A percentile compares a stretch with the other conserved stretches of the same genome.
phyloP scores from a whole-genome alignment of 2,113 vertebrate species.

The Oreochromis aureus region DNA sequence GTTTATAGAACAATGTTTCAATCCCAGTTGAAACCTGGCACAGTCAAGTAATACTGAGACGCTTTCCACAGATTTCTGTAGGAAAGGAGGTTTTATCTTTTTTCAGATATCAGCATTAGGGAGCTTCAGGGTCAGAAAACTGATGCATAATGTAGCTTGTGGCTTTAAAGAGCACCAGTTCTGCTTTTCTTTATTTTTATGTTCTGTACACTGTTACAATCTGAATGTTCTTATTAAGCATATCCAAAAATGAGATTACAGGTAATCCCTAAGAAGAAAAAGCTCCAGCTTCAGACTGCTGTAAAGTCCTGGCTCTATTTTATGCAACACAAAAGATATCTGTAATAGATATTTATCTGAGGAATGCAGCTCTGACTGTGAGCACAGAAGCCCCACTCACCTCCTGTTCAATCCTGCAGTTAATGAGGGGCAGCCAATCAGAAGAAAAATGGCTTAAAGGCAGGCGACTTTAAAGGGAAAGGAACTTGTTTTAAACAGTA shows the following conservation, averaged over 20 bases:
- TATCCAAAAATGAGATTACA: background rate
- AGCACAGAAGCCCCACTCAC: background rate
- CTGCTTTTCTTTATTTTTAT: background rate
- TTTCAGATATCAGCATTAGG: background rate
- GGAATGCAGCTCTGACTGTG: background rate
- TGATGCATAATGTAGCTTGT: accelerated
- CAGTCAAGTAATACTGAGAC: background rate
- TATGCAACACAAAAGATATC: background rate
- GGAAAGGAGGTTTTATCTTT: background rate
- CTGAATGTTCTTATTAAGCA: background rate
- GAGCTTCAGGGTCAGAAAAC: background rate
- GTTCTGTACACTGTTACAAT: background rate
- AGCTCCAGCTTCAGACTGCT: background rate
- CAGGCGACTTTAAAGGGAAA: background rate
- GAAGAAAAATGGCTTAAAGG: background rate
- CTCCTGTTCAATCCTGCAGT: background rate
- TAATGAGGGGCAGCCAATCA: background rate
- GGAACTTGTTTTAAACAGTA: background rate
- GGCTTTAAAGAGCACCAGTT: background rate
- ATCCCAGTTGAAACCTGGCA: background rate
- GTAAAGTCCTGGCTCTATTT: background rate
- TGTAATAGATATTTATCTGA: background rate
- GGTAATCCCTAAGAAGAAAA: background rate
- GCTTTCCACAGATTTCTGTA: background rate
- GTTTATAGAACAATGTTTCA: background rate